A percentile compares a stretch with the other conserved stretches of the same genome.
Evolutionary conservation across 2,113 vertebrate genomes (phyloP).

Genomic region (Otocyon megalotis): DNA sequence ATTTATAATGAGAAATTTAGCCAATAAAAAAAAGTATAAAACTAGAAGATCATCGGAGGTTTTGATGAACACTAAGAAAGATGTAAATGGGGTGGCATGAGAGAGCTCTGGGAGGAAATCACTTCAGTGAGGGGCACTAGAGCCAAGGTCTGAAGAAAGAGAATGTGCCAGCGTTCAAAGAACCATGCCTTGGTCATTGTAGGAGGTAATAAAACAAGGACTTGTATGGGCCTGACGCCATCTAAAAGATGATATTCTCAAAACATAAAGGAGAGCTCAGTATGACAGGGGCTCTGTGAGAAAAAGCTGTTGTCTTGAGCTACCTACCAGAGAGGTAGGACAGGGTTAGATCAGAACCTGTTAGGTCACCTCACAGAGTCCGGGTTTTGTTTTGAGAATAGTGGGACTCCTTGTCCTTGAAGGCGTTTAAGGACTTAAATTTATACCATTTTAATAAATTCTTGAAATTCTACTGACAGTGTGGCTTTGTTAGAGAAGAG

Average conservation of each 20-base stretch:
- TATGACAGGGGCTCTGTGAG: neutral
- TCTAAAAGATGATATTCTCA: neutral
- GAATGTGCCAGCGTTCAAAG: neutral
- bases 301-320: neutral
- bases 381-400: neutral
- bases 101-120: neutral
- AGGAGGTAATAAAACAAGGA: neutral
- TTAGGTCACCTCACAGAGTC: neutral
- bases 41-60: neutral
- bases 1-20: neutral
- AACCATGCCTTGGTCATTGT: neutral
- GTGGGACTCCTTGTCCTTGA: neutral
- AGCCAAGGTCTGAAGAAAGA: neutral
- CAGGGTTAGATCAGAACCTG: neutral
- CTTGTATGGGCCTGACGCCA: fast-evolving
- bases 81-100: neutral
- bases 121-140: neutral
- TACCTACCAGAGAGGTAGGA: neutral
- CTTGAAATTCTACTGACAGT: neutral
- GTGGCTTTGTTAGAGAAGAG: neutral
- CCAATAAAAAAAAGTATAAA: neutral
- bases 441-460: neutral
- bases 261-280: neutral
- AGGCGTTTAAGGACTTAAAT: neutral
- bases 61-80: neutral